Base-by-base conservation (phyloP, 2,888 invertebrate species). In the Cheilosia grossa region DNA sequence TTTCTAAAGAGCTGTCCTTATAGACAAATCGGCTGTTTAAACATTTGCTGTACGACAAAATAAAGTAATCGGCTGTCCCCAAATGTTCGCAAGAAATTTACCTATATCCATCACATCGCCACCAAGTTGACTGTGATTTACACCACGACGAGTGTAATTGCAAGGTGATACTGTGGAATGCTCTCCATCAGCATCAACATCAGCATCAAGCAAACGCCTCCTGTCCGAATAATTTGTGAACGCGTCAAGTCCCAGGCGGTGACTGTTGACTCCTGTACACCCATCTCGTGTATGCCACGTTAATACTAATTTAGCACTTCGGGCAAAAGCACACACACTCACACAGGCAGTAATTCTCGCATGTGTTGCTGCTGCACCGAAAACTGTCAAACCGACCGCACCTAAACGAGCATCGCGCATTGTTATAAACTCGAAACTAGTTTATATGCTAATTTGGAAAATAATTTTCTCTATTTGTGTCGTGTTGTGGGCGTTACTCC, bases 361-460 rank as follows among this genome's bases (percentile, higher is more conserved):
- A n/a, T 15, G 6, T 15, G 15, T 15, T 21, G 15, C 19, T 64
- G 33, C 3, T 44, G 47, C 51, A 75, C 19, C 51, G 49, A 66
- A 33, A 82, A 54, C 64, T 82, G 72, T 66, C 78, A 66, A 64
- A 78, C 66, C 72, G 33, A 64, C n/a, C 47, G 72, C 58, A 78
- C 47, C 70, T 69, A 82, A 67, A 40, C 64, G 61, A 58, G 49
- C 66, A 47, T 49, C 59, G 77, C 70, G 82, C 47, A 53, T 54
- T 66, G 66, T 78, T 66, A 49, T 53, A 30, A 51, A 59, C 69
- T 63, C 17, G 37, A 81, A 81, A 81, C 78, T 82, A 82, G 78
- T 82, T 78, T 82, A 78, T 78, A 82, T 82, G 82, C 78, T 82
- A 78, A 82, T 82, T 78, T 66, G 59, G 72, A 82, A 82, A 82